Evolutionary conservation across 2,888 invertebrate species (phyloP).

Genomic region (Epistrophe eligans): DNA sequence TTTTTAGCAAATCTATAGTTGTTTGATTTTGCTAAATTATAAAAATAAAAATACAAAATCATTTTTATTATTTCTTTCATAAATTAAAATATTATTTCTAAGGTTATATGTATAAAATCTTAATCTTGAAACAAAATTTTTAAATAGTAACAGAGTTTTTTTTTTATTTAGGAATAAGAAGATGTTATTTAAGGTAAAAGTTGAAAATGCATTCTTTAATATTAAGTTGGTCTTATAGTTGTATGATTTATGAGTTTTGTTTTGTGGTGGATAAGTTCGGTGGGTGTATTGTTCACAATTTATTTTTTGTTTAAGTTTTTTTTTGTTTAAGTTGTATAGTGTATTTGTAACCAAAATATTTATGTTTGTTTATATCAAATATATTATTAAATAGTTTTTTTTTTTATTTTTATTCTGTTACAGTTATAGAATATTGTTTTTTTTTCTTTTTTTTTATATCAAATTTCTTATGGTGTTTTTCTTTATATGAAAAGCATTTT

Average conservation of each 20-base stretch:
- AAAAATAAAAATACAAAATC: background rate
- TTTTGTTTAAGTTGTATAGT: constrained; percentile 37
- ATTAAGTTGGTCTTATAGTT: constrained; percentile 67
- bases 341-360: constrained; percentile 52
- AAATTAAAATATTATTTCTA: background rate
- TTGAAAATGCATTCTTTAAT: constrained; percentile 37
- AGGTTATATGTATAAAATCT: background rate
- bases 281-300: constrained; percentile 70
- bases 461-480: constrained; percentile 3
- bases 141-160: background rate
- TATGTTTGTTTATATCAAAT: constrained; percentile 13
- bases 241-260: constrained; percentile 22
- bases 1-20: no score
- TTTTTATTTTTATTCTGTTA: constrained; percentile 1
- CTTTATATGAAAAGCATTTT: constrained; percentile 28
- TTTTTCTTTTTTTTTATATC: background rate
- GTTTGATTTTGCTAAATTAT: background rate
- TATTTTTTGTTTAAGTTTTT: constrained; percentile 43
- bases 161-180: background rate
- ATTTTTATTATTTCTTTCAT: background rate
- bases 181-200: constrained; percentile 21
- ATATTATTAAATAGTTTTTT: background rate
- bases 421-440: constrained; percentile 12
- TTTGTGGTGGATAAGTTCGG: constrained; percentile 69
- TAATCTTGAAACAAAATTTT: background rate